phyloP scores from a whole-genome alignment of 2,113 vertebrate genomes.

The Hylia prasina region DNA sequence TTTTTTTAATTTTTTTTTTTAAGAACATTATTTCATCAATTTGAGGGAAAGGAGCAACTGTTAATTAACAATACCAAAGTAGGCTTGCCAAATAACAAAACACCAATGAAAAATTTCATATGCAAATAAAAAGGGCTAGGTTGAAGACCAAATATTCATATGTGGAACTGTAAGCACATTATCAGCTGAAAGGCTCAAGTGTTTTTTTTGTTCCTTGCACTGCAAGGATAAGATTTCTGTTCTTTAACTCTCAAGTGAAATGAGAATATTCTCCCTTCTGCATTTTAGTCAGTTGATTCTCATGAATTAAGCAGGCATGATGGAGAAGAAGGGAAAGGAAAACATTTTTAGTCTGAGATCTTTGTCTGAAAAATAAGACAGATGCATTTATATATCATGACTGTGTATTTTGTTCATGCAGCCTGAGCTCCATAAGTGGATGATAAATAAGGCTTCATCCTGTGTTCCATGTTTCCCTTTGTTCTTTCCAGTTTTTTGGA shows the following conservation, averaged over 20 bases:
- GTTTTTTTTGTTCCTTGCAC: background rate
- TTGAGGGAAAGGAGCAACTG: background rate
- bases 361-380: background rate
- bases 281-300: constrained; percentile 4
- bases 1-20: background rate
- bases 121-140: background rate
- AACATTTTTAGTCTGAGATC: background rate
- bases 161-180: background rate
- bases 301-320: background rate
- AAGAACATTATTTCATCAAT: background rate
- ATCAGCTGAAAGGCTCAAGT: background rate
- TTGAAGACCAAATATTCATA: background rate
- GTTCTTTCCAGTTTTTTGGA: constrained; percentile 37
- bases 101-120: background rate
- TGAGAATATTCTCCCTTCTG: background rate
- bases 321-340: background rate
- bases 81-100: background rate
- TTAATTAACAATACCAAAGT: background rate
- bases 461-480: constrained; percentile 27
- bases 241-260: background rate
- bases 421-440: background rate
- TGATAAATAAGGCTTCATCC: background rate
- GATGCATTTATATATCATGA: background rate
- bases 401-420: background rate
- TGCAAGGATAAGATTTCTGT: background rate